These are phyloP conservation scores for Hapalemur alaotrensis DNA, from an alignment of 2,797 vertebrate species.

Conservation along the genomic window DNA sequence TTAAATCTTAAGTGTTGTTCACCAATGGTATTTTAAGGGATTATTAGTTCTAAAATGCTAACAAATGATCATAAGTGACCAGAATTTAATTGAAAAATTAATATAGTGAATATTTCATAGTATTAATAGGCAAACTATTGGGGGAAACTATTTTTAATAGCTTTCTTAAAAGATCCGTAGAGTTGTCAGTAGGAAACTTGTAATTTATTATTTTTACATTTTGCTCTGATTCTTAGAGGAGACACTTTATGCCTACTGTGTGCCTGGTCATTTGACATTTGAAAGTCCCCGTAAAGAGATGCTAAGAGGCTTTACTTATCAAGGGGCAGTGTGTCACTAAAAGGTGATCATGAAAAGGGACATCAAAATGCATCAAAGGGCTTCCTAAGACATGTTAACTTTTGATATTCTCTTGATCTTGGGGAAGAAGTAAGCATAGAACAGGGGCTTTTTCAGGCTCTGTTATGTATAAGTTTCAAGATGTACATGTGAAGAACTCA, in stretches of 20 bases:
- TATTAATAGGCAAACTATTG: slow-evolving; percentile 19
- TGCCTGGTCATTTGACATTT: background rate
- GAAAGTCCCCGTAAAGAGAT: background rate
- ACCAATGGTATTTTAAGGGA: slow-evolving; percentile 54
- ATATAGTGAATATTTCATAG: slow-evolving; percentile 6
- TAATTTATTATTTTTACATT: slow-evolving; percentile 19
- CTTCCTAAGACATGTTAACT: background rate
- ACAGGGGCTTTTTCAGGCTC: background rate
- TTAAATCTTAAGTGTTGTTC: slow-evolving; percentile 27
- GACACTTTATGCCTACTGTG: background rate
- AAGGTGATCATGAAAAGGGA: background rate
- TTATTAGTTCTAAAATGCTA: slow-evolving; percentile 38
- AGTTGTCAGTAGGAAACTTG: background rate
- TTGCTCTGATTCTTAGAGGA: background rate
- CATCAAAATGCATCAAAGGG: background rate
- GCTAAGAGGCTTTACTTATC: background rate
- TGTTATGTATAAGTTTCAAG: background rate
- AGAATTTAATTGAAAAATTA: slow-evolving; percentile 57
- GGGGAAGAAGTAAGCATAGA: background rate
- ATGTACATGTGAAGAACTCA: background rate
- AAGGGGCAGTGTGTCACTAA: background rate
- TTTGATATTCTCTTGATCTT: slow-evolving; percentile 21
- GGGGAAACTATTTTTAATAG: slow-evolving; percentile 40
- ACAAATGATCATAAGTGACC: slow-evolving; percentile 42
- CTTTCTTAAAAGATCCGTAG: slow-evolving; percentile 15